Evolutionary conservation across 2,888 invertebrate genomes (phyloP).

Genomic region (Hetaerina titia): DNA sequence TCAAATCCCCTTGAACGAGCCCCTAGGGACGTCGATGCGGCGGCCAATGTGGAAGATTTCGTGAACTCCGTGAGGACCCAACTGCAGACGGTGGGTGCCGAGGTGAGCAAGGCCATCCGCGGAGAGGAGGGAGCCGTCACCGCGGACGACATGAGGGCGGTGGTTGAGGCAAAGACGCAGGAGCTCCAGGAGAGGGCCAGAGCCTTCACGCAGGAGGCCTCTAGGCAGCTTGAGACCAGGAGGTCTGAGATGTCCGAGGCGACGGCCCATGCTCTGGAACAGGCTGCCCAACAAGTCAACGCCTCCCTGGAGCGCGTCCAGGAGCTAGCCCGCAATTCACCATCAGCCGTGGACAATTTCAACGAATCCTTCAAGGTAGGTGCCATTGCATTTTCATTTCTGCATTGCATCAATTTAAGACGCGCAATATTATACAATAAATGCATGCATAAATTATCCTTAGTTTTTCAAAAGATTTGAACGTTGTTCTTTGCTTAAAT

Average conservation of each 20-base stretch:
- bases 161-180: background rate
- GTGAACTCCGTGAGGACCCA: background rate
- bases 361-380: background rate
- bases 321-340: background rate
- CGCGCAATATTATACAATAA: too few species aligned
- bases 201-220: background rate
- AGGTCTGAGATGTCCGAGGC: background rate
- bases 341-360: background rate
- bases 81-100: background rate
- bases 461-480: too few species aligned
- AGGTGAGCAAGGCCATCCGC: background rate
- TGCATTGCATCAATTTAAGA: too few species aligned
- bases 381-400: too few species aligned
- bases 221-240: background rate
- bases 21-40: background rate
- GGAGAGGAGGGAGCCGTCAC: background rate
- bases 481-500: too few species aligned
- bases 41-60: background rate
- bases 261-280: background rate
- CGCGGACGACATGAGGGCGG: background rate
- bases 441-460: too few species aligned
- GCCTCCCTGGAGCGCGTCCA: background rate
- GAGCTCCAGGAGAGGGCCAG: background rate
- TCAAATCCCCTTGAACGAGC: background rate
- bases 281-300: background rate